Evolutionary conservation across 53 echinoderm and acorn worm species (phyloP), one percentile per base, ranked within the genome.

Genomic region (Crossaster papposus): DNA sequence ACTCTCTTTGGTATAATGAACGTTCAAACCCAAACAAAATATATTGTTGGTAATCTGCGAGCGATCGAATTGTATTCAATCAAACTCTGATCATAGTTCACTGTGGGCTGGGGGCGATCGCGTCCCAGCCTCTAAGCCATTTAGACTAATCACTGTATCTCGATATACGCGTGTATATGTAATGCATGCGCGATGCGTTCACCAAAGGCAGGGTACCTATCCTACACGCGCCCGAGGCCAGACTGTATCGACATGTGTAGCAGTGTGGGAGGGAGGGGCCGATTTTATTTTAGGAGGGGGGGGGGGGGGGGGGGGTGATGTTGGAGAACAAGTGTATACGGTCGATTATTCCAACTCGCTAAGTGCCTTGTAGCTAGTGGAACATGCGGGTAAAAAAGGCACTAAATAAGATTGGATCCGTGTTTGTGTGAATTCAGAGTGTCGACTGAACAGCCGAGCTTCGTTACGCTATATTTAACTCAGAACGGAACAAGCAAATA

Each of bases 111-210:
- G 24, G 75, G 75, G 34, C 28, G 51, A 70, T 72, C 32, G 84
- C 15, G 7, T 72, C 51, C 84, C 72, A 51, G 32, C 84, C 84
- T 72, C 51, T 0, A 30, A 65, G 84, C 84, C 84, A 84, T 84
- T 7, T 84, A 84, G 84, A 72, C 84, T 84, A 84, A 84, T 84
- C 62, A 81, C n/a, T 22, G 81, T 15, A 81, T 81, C 58, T 32
- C 33, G 81, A 81, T 81, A 38, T 9, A 44, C 20, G 22, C 70
- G 22, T 36, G 74, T n/a, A n/a, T n/a, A n/a, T n/a, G n/a, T 33
- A 26, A 44, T 44, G 44, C 70, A 70, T 17, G 31, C 71, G 14
- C 71, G 24, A n/a, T 31, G 71, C 2, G 23, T 20, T 13, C 13
- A 31, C 30, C 29, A 10, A 71, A 13, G 14, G 11, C 29, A 29